Percentiles rank a stretch among this genome's conserved stretches.
Evolutionary conservation across 2,888 invertebrate genomes (phyloP).

Genomic region (Plebejus argus): DNA sequence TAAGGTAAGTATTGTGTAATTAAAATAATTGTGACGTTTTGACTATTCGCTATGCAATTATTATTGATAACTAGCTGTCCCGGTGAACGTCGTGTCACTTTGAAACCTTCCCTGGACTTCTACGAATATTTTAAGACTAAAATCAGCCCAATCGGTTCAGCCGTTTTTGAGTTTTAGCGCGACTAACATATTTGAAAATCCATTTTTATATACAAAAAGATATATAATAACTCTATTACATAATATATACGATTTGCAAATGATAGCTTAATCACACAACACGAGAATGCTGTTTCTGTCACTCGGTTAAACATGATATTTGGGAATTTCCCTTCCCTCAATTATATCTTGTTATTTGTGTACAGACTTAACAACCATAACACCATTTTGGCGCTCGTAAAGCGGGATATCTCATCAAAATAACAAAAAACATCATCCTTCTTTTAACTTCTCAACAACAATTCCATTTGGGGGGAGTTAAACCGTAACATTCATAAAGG

Average conservation of each 20-base stretch:
- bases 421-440: constrained; percentile 22
- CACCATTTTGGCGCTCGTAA: constrained; percentile 25
- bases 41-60: too few relatives aligned
- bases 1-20: too few relatives aligned
- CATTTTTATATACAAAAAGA: too few relatives aligned
- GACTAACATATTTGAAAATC: too few relatives aligned
- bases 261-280: not conserved
- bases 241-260: not conserved
- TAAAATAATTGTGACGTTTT: too few relatives aligned
- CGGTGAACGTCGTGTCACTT: too few relatives aligned
- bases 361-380: constrained; percentile 16
- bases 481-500: constrained; percentile 72
- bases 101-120: too few relatives aligned
- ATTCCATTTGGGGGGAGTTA: constrained; percentile 41
- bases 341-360: not conserved
- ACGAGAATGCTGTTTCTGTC: not conserved
- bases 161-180: too few relatives aligned
- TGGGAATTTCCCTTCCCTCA: not conserved
- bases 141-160: too few relatives aligned
- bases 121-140: too few relatives aligned
- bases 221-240: too few relatives aligned
- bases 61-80: too few relatives aligned
- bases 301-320: not conserved
- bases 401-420: constrained; percentile 11
- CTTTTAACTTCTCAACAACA: constrained; percentile 15